Base-by-base conservation (phyloP, 2,888 invertebrate species). In the Loripinus fragilis region DNA sequence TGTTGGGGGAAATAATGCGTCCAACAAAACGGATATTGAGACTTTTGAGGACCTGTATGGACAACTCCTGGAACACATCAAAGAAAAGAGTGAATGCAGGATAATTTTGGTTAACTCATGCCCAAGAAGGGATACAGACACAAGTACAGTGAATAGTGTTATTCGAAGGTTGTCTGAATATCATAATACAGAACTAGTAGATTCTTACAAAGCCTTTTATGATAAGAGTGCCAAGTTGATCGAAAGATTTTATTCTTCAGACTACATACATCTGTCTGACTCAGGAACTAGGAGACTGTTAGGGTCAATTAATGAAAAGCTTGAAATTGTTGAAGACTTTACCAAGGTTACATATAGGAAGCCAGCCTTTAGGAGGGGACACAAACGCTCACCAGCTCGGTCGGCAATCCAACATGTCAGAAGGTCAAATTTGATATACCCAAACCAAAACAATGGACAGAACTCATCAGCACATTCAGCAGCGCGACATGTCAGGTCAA, bases 51-150 rank as follows among this genome's bases (percentile, higher is more conserved):
- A 60, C 10, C 20, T 12, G 3, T 60, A 60, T 60, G 60, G 25
- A 15, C 60, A 33, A n/a, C 5, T 52, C 8, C 35, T 41, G n/a
- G 5, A 12, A 25, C 3, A 33, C 5, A 65, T 33, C 33, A 30
- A 65, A 35, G 25, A 65, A 33, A 65, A 33, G 7, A 35, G 41
- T 65, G 38, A 65, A 2, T 65, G 65, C 20, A 30, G 35, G 2
- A 33, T 65, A 8, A 10, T 2, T 23, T 7, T 65, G 20, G 1
- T 7, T 10, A 33, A 30, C 20, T 33, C 35, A 17, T 33, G 65
- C n/a, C 65, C 65, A 65, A 17, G 65, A n/a, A 23, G 7, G 3
- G 65, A 65, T 20, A 35, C 65, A 17, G 65, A 65, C n/a, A 65
- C 35, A n/a, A 23, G 2, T 2, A 28, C 3, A 28, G 25, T 52